Conservation (phyloP, 2,797 vertebrate species). For the Coilia nasus region DNA sequence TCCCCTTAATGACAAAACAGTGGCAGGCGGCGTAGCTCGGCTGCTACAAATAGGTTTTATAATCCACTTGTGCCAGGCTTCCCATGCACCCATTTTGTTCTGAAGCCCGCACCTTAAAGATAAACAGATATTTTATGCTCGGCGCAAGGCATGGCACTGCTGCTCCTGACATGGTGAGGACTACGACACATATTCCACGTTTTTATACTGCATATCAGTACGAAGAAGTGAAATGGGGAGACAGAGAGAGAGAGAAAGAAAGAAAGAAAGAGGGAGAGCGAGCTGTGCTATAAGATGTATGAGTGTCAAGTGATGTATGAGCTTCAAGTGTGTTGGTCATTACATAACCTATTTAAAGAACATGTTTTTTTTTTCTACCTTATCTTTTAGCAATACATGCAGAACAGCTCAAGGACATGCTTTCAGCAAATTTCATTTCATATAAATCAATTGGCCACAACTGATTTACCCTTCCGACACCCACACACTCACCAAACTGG, state of each 20-base stretch:
- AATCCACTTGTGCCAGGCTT: conserved; percentile 70
- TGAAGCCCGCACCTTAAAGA: conserved; percentile 1
- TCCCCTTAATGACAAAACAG: background rate
- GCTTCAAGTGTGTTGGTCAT: background rate
- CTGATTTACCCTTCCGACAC: background rate
- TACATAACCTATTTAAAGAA: background rate
- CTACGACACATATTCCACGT: background rate
- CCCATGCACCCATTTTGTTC: background rate
- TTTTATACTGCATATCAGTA: background rate
- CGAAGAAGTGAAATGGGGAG: conserved; percentile 30
- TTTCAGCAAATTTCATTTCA: conserved; percentile 13
- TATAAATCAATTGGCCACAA: background rate
- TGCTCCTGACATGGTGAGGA: background rate
- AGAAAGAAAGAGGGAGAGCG: conserved; percentile 54
- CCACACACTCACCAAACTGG: conserved; percentile 7
- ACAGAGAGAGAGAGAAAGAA: conserved; percentile 28
- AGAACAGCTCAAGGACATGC: background rate
- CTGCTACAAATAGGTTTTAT: conserved; percentile 73
- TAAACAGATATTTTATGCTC: conserved; percentile 1
- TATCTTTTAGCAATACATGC: background rate
- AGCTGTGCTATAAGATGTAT: too few relatives aligned
- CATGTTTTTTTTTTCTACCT: background rate
- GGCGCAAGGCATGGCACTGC: background rate
- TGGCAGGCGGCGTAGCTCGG: conserved; percentile 41
- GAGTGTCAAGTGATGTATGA: conserved; percentile 39